Evolutionary conservation across 2,888 invertebrate genomes (phyloP).

Genomic region (Pollenia amentaria): DNA sequence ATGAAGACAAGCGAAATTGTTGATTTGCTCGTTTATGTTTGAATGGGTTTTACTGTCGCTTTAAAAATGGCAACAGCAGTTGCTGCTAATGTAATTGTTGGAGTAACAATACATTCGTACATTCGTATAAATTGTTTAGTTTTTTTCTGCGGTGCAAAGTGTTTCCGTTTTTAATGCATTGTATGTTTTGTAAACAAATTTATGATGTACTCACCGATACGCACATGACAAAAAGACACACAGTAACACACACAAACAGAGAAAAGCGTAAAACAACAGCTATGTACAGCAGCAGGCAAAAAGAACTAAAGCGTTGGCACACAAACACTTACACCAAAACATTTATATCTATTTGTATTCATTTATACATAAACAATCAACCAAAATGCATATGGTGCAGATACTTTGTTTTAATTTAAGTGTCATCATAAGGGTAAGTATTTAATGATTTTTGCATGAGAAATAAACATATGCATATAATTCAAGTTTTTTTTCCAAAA

Average conservation of each 20-base stretch:
- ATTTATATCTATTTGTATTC: no score
- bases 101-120: constrained; percentile 54
- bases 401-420: constrained; percentile 63
- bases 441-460: no score
- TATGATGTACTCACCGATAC: constrained; percentile 66
- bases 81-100: constrained; percentile 72
- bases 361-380: constrained; percentile 23
- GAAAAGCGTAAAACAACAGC: neutral
- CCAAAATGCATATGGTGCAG: constrained; percentile 69
- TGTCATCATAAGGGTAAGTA: constrained; percentile 51
- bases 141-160: constrained; percentile 69
- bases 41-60: neutral
- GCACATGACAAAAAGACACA: constrained; percentile 12
- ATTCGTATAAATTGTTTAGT: constrained; percentile 49
- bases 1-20: neutral
- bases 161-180: constrained; percentile 70
- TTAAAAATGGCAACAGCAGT: constrained; percentile 61
- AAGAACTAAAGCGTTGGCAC: neutral
- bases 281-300: neutral
- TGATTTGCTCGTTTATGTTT: constrained; percentile 31
- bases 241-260: neutral
- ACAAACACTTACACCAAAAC: neutral
- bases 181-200: constrained; percentile 72
- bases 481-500: no score
- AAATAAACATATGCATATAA: no score